These are phyloP conservation scores for Drosophila auraria DNA, from an alignment of 1,140 invertebrate genomes.

Conservation along the genomic window DNA sequence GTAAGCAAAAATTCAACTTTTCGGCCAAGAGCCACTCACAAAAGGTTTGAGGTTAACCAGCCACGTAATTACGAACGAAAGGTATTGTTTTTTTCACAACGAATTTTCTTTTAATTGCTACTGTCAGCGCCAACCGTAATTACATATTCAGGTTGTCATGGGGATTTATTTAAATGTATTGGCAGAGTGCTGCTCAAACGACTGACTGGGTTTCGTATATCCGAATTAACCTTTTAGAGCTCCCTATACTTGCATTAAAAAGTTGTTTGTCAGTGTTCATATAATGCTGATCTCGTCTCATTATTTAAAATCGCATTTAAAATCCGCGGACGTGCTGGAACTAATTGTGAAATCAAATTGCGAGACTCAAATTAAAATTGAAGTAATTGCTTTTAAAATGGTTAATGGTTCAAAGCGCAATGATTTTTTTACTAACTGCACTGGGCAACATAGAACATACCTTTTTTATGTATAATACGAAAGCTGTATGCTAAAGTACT, in stretches of 20 bases:
- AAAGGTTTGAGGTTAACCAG: neutral
- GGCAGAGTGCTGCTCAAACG: no score
- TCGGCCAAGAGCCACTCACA: neutral
- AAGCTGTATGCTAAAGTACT: no score
- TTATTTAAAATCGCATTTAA: neutral
- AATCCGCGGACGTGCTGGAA: neutral
- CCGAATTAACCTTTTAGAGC: no score
- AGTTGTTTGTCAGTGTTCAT: neutral
- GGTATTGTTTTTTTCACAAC: neutral
- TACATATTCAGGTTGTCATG: neutral
- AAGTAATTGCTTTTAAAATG: neutral
- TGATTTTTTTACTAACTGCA: neutral
- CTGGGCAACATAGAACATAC: neutral
- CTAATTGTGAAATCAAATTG: neutral
- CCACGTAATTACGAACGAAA: neutral
- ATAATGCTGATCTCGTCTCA: neutral
- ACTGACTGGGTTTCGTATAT: no score
- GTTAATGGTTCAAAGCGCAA: neutral
- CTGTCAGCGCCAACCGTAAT: neutral
- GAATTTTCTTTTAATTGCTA: neutral
- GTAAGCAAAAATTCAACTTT: conserved; percentile 13
- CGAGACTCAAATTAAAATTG: neutral
- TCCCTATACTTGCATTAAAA: no score
- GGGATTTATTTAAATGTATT: neutral
- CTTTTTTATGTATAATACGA: neutral